phyloP scores from a whole-genome alignment of 2,113 vertebrate genomes.

The Anolis sagrei region DNA sequence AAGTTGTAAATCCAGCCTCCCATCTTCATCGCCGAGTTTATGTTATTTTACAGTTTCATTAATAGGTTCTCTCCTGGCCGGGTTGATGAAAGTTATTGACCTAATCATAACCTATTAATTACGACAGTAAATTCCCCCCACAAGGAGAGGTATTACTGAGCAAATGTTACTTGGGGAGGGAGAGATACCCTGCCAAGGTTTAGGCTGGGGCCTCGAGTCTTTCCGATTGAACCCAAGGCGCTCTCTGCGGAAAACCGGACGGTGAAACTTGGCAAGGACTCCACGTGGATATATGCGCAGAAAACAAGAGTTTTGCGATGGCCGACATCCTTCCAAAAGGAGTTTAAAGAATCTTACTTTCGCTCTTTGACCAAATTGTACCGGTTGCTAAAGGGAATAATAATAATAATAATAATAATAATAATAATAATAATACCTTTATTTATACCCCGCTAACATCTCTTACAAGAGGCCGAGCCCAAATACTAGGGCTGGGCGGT shows the following conservation, averaged over 20 bases:
- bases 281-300: too few species aligned
- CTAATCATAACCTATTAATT: slow-evolving; percentile 81
- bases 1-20: slow-evolving; percentile 75
- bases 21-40: slow-evolving; percentile 68
- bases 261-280: neutral
- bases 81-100: slow-evolving; percentile 79
- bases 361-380: too few species aligned
- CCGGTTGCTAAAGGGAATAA: too few species aligned
- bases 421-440: too few species aligned
- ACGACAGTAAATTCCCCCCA: slow-evolving; percentile 72
- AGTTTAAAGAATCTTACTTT: too few species aligned
- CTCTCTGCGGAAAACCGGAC: neutral
- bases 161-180: slow-evolving; percentile 63
- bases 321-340: too few species aligned
- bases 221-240: slow-evolving; percentile 3
- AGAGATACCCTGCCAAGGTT: slow-evolving; percentile 46
- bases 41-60: slow-evolving; percentile 75
- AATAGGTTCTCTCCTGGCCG: slow-evolving; percentile 70
- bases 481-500: too few species aligned
- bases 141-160: slow-evolving; percentile 69
- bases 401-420: too few species aligned
- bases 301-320: too few species aligned
- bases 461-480: too few species aligned
- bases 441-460: too few species aligned
- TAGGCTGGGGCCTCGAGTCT: slow-evolving; percentile 62